These are phyloP conservation scores for Myathropa florea DNA, from an alignment of 2,888 invertebrate genomes.

Conservation along the genomic window DNA sequence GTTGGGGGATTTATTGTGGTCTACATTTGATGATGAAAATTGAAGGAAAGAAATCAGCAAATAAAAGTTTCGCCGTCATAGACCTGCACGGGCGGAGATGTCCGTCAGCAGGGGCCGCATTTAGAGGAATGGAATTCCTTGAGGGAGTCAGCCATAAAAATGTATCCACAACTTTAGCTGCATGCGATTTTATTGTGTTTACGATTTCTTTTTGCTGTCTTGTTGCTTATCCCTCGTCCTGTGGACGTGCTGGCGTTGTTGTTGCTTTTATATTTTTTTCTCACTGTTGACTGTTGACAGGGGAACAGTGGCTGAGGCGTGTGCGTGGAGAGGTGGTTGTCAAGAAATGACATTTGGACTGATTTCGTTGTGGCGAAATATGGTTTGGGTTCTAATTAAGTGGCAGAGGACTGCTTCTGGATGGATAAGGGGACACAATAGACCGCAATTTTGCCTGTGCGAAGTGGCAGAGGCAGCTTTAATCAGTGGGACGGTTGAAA, in stretches of 20 bases:
- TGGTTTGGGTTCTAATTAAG: not conserved
- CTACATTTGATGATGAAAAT: constrained; percentile 45
- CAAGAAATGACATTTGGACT: not conserved
- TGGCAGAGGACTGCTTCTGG: not conserved
- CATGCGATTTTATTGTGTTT: constrained; percentile 29
- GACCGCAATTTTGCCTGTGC: not conserved
- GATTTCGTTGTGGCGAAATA: not conserved
- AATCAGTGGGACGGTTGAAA: not conserved
- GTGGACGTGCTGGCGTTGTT: not conserved
- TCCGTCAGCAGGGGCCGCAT: not conserved
- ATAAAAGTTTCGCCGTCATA: constrained; percentile 37
- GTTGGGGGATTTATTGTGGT: constrained; percentile 60
- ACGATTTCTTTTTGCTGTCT: not conserved
- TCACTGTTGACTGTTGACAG: not conserved
- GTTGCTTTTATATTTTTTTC: not conserved
- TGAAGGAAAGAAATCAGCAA: constrained; percentile 36
- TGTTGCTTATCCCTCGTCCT: not conserved
- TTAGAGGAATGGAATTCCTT: constrained; percentile 19
- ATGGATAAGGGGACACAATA: not conserved
- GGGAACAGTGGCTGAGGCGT: not conserved
- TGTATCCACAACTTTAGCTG: constrained; percentile 30
- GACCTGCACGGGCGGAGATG: not conserved
- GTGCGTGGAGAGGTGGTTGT: not conserved
- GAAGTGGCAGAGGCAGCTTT: not conserved
- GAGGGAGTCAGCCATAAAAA: constrained; percentile 23